These are phyloP conservation scores for Picus viridis DNA, from an alignment of 2,797 vertebrate species.

Conservation along the genomic window DNA sequence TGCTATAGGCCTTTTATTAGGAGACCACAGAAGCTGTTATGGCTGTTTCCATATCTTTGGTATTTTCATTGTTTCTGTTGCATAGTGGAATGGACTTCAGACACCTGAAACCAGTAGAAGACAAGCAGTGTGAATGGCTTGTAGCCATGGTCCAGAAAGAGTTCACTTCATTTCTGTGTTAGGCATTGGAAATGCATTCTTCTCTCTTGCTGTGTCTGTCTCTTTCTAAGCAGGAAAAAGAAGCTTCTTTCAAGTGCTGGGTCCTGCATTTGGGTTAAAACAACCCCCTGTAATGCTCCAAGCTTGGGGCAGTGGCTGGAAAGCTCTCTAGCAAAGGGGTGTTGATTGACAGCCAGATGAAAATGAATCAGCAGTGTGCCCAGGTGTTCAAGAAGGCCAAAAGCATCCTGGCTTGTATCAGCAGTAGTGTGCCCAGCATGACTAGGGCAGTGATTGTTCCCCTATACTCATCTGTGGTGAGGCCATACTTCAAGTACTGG, in stretches of 20 bases:
- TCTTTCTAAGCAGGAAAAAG: not conserved
- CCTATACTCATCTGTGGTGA: too few species aligned
- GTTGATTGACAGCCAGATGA: too few species aligned
- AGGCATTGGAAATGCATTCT: not conserved
- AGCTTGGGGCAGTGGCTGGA: too few species aligned
- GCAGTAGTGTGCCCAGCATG: too few species aligned
- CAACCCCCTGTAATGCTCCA: too few species aligned
- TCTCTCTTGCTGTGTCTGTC: not conserved
- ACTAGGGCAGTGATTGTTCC: too few species aligned
- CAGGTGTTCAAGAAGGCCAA: too few species aligned
- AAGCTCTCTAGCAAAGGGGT: too few species aligned
- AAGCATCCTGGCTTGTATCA: too few species aligned
- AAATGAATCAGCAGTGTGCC: too few species aligned
- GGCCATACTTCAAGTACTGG: too few species aligned
- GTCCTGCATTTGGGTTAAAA: too few species aligned
- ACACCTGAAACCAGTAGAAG: not conserved
- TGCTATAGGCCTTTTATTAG: not conserved
- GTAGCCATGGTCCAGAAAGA: not conserved
- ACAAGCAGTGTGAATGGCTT: not conserved
- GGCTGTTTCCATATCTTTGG: rapidly evolving
- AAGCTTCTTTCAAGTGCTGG: not conserved
- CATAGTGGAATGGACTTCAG: not conserved
- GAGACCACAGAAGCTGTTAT: not conserved
- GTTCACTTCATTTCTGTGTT: not conserved
- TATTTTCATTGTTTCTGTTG: not conserved